Evolutionary conservation across 2,797 vertebrate species (phyloP).

Genomic region (Clarias pachynema): DNA sequence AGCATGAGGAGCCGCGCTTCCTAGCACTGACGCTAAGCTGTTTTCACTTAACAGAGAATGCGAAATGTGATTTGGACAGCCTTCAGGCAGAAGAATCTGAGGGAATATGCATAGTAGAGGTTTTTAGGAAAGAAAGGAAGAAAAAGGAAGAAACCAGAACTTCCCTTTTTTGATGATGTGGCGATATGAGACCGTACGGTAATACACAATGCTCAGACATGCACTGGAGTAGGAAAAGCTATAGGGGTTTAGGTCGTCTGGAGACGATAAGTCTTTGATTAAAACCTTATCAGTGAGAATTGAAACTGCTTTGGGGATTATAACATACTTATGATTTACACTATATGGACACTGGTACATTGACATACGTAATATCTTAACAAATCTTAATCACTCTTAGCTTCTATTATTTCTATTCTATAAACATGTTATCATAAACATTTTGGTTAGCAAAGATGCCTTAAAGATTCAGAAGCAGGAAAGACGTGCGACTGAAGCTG

Average conservation of each 20-base stretch:
- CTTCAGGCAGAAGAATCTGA: slow-evolving; percentile 54
- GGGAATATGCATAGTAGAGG: not conserved
- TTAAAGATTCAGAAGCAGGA: not conserved
- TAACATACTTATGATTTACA: not conserved
- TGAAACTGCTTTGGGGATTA: not conserved
- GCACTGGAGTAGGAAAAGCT: not conserved
- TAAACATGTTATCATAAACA: not conserved
- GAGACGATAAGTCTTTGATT: not conserved
- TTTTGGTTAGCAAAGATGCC: not conserved
- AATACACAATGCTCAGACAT: slow-evolving; percentile 12
- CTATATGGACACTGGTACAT: not conserved
- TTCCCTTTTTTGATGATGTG: slow-evolving; percentile 31
- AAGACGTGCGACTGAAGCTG: not conserved
- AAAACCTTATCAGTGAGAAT: not conserved
- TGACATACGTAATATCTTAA: not conserved
- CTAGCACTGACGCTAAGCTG: slow-evolving; percentile 71
- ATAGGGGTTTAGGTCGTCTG: not conserved
- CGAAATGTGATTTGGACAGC: slow-evolving; percentile 69
- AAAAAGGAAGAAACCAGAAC: slow-evolving; percentile 32
- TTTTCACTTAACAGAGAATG: slow-evolving; percentile 72
- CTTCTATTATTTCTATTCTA: not conserved
- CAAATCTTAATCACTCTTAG: not conserved
- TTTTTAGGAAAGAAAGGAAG: not conserved
- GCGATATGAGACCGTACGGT: slow-evolving; percentile 19
- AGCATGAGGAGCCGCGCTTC: slow-evolving; percentile 45